Evolutionary conservation across 2,888 invertebrate species (phyloP), one percentile per base, ranked within the genome.

Genomic region (Julus scanicus): DNA sequence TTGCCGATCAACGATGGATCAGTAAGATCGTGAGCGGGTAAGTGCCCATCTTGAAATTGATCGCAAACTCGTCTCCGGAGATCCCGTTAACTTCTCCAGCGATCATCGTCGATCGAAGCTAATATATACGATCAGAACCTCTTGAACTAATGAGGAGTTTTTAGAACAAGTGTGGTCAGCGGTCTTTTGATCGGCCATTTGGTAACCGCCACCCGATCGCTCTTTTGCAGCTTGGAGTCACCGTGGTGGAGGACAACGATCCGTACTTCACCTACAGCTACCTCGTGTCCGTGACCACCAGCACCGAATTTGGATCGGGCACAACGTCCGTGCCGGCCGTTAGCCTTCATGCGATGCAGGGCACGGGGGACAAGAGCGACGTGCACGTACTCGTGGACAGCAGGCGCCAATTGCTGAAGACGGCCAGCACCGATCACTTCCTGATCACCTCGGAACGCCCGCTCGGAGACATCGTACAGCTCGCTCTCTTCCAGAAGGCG

Each of bases 231-330:
- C 85, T 13, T n/a, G 44, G 85, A 4, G 85, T 85, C 9, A 85
- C 85, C 9, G 44, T 48, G 6, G 48, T 85, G 15, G 49, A 85
- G 29, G 85, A 85, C 85, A 85, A 85, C 13, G 85, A 85, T 85
- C 85, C 85, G 9, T 17, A 85, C 13, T 85, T 20, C 49, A 48
- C 20, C 0, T 48, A 48, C n/a, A 11, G 20, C 15, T 85, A 85
- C 49, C 49, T 85, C 1, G 85, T 85, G 11, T 85, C 85, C n/a
- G 44, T 85, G 29, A 85, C 44, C 44, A 85, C 85, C 11, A 5
- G 3, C 44, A 20, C 11, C 20, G 13, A 17, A 20, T 29, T 85
- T 29, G 29, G 29, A 3, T 44, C 85, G 15, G 85, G 85, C 2
- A 85, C 85, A 1, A 49, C 44, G 2, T 85, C 85, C 40, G 48